A percentile compares a stretch with the other conserved stretches of the same genome.
These are phyloP conservation scores for Colletes collaris DNA, from an alignment of 2,888 invertebrate species.

Conservation along the genomic window DNA sequence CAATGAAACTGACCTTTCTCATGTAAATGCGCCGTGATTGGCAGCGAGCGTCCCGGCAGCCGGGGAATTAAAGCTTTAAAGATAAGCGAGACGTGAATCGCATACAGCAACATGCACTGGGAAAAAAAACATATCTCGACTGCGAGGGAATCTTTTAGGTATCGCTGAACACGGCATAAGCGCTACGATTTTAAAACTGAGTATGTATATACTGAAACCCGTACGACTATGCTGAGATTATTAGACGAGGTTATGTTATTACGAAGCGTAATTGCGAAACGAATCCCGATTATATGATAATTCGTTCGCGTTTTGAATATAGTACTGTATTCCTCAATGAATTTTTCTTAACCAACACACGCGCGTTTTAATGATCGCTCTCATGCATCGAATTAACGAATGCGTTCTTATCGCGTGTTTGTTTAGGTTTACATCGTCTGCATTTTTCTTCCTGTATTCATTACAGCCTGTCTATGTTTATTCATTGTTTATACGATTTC, in stretches of 20 bases:
- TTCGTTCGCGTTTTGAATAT: constrained; percentile 9
- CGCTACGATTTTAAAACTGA: not conserved
- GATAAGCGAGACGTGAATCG: constrained; percentile 35
- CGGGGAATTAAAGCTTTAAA: constrained; percentile 37
- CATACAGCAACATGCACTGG: constrained; percentile 5
- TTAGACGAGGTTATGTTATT: not conserved
- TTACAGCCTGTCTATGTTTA: constrained; percentile 2
- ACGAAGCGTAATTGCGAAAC: constrained; percentile 12
- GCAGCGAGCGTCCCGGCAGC: constrained; percentile 26
- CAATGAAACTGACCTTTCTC: constrained; percentile 70
- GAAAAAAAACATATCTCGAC: not conserved
- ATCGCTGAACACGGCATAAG: not conserved
- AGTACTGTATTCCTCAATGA: constrained; percentile 9
- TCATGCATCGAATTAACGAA: constrained; percentile 8
- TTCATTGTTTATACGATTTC: constrained; percentile 5
- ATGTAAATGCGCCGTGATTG: constrained; percentile 56
- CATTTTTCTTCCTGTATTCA: constrained; percentile 10
- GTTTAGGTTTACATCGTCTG: constrained; percentile 2
- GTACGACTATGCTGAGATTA: constrained; percentile 7
- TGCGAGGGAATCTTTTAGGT: constrained; percentile 12
- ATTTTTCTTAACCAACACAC: constrained; percentile 1
- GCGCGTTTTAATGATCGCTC: constrained; percentile 14
- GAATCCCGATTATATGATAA: constrained; percentile 21
- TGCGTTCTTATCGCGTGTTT: constrained; percentile 17
- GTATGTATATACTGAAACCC: not conserved